Evolutionary conservation across 2,888 invertebrate species (phyloP), one percentile per base, ranked within the genome.

Genomic region (Thelaira solivaga): DNA sequence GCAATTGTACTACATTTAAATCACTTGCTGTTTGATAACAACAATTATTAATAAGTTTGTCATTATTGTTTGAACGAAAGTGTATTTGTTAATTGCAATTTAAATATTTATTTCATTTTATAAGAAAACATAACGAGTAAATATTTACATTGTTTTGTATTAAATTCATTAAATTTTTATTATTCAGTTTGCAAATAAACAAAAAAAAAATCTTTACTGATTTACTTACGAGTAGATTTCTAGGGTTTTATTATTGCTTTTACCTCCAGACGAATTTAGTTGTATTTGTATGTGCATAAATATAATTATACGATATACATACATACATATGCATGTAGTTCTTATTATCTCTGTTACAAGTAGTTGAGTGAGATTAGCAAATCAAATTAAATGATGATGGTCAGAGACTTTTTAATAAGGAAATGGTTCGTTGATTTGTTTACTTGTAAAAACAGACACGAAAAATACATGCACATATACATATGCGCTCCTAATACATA

Each of bases 141-240:
- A 68, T 68, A 68, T 68, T 75, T 61, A 61, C 68, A 68, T 68
- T 62, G 75, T 55, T n/a, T n/a, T 62, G 36, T 53, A 53, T 36
- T 36, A 62, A 62, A 62, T 45, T 71, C 26, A 53, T 53, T 20
- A 62, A 51, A 43, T 11, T 13, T 45, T 39, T 31, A 53, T 71
- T 71, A 71, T 71, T 69, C 29, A 49, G 31, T 59, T 29, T 7
- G n/a, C 36, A 36, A 29, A 68, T 16, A 24, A 31, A n/a, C 8
- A n/a, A n/a, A 41, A 7, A 24, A 16, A 55, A 7, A 59, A 49
- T 41, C 4, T 39, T 20, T 43, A 8, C 13, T 31, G 6, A 16
- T 31, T 24, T 29, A 13, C n/a, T n/a, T 24, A 10, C 3, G 49
- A 16, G 36, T 20, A 29, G 43, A 31, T 43, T 61, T 22, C 34